A percentile compares a stretch with the other conserved stretches of the same genome.
phyloP scores from a whole-genome alignment of 2,113 vertebrate genomes.

The Emydocephalus ijimae region DNA sequence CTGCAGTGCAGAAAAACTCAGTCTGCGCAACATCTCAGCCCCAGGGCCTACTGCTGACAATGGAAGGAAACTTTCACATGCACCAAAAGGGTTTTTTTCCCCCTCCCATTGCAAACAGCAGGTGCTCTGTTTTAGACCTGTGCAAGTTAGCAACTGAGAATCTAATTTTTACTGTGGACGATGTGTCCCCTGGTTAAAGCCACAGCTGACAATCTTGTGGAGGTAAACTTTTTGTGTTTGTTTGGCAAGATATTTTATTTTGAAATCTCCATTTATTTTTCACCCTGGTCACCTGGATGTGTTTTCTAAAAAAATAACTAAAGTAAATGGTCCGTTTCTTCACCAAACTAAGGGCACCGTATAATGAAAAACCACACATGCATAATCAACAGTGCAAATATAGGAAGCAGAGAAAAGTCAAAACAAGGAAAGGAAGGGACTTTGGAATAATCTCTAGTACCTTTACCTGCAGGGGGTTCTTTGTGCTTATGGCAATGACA shows the following conservation, averaged over 20 bases:
- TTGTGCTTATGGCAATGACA: conserved; percentile 99
- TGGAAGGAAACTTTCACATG: background rate
- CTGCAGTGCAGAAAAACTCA: background rate
- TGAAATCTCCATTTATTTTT: background rate
- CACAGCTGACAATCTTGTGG: background rate
- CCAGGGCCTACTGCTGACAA: background rate
- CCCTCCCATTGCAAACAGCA: background rate
- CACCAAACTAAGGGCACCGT: background rate
- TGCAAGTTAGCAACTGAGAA: background rate
- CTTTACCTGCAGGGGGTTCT: conserved; percentile 96
- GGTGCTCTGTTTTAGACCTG: background rate
- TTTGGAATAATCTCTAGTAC: conserved; percentile 69
- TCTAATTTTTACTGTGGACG: background rate
- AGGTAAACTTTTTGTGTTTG: background rate
- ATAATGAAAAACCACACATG: background rate
- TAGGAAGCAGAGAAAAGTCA: background rate
- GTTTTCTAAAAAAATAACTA: background rate
- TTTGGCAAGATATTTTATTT: background rate
- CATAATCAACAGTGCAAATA: conserved; percentile 24
- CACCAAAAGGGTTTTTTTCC: background rate
- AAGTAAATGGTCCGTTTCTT: background rate
- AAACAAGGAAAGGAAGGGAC: conserved; percentile 59
- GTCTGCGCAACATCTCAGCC: background rate
- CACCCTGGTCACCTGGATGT: background rate
- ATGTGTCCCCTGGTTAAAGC: background rate